Evolutionary conservation across 2,888 invertebrate genomes (phyloP).

Genomic region (Chymomyza amoena): DNA sequence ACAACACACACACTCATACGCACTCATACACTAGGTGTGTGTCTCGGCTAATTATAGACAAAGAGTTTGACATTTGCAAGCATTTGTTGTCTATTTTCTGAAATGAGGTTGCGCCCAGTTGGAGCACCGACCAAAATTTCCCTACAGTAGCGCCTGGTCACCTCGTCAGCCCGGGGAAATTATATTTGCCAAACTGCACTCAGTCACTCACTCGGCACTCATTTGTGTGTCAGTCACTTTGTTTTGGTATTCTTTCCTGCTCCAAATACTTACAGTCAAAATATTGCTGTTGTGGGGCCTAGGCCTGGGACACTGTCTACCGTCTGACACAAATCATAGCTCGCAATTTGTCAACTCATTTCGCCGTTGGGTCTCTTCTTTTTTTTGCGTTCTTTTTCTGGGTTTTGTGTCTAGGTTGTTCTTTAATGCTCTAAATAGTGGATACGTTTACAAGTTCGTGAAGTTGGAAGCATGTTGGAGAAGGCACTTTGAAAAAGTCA

Average conservation of each 20-base stretch:
- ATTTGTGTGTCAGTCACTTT: slow-evolving; percentile 15
- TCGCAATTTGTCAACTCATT: slow-evolving; percentile 65
- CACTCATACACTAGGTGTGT: not conserved
- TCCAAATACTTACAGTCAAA: slow-evolving; percentile 37
- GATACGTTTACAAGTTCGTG: not conserved
- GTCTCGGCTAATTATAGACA: not conserved
- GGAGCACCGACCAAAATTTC: not conserved
- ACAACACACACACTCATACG: not conserved
- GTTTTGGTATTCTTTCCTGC: slow-evolving; percentile 20
- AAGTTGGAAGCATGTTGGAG: not conserved
- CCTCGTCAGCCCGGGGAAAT: slow-evolving; percentile 30
- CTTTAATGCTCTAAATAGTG: slow-evolving; percentile 8
- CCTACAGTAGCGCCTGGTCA: not conserved
- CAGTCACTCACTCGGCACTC: not conserved
- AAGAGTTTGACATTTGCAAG: not conserved
- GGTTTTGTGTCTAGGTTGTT: slow-evolving; percentile 6
- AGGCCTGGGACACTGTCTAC: not conserved
- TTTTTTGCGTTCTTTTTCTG: slow-evolving; percentile 16
- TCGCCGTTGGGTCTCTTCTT: slow-evolving; percentile 38
- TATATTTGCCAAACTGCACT: slow-evolving; percentile 25
- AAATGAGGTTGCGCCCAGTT: slow-evolving; percentile 58
- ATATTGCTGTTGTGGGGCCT: not conserved
- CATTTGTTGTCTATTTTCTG: slow-evolving; percentile 40
- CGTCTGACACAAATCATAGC: slow-evolving; percentile 42
- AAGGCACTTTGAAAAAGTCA: not conserved